Base-by-base conservation (phyloP, 2,797 vertebrate genomes). In the Brachyrhaphis roseni region DNA sequence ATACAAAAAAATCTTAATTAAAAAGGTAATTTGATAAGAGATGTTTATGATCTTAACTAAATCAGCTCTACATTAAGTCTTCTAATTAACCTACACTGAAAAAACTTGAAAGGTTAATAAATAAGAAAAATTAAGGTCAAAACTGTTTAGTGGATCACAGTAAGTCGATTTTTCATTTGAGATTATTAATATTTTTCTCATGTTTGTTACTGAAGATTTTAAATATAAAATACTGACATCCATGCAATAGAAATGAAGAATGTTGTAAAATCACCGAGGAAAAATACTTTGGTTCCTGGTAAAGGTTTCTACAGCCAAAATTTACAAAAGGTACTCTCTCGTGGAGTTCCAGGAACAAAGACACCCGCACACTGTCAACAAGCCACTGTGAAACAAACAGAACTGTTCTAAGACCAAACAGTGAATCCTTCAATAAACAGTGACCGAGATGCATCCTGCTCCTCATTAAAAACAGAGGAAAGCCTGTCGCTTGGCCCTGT, bases 341-440 rank as follows among this genome's bases (percentile, higher is more conserved):
- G 12, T 34, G 8, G 18, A 71, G 43, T 46, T 39, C 23, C 47
- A 51, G 23, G 51, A 81, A 84, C 84, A 86, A 80, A 88, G n/a
- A 83, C 43, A 18, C 18, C 64, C 47, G 51, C 55, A 78, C 45
- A 77, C 41, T 45, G 26, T 72, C 34, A 26, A 70, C 84, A 55
- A 74, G 81, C 78, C 79, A 62, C 49, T 0, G 46, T 73, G 74
- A 81, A 86, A 80, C 76, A 72, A 85, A 83, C 84, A 78, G 71
- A 90, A 74, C 62, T n/a, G 51, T 74, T 88, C 71, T 78, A 75
- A 87, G 84, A 80, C 23, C 84, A 86, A 89, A 89, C 84, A 85
- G 82, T 23, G 10, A 51, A 53, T 70, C 77, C 76, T 81, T 84
- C 76, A 78, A 74, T 87, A 82, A 88, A 86, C 66, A 15, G 70